These are phyloP conservation scores for Dolichallabes microphthalmus DNA, from an alignment of 2,113 vertebrate species.

Conservation along the genomic window DNA sequence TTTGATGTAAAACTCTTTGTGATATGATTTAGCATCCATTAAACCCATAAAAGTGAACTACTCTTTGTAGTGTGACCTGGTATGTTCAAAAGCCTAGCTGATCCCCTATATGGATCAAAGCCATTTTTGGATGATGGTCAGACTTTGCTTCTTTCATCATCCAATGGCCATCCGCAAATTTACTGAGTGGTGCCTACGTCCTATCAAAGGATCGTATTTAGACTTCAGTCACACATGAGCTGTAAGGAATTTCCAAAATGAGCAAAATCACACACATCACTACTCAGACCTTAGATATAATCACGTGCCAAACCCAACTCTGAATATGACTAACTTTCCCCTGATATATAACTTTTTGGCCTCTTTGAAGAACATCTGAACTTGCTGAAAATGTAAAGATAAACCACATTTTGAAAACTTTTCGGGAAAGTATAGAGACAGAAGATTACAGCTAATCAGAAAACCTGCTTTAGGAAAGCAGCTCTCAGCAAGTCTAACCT, in stretches of 20 bases:
- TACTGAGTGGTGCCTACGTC: neutral
- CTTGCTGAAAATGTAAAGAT: neutral
- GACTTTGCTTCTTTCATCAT: conserved; percentile 11
- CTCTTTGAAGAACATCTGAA: neutral
- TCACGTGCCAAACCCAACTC: neutral
- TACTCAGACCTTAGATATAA: neutral
- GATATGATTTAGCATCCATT: neutral
- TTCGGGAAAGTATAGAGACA: neutral
- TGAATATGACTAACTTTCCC: neutral
- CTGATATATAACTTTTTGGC: neutral
- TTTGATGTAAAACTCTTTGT: conserved; percentile 7
- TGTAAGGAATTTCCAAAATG: neutral
- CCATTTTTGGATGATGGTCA: conserved; percentile 18
- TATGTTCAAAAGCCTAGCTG: conserved; percentile 19
- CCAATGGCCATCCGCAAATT: neutral
- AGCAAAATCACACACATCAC: neutral
- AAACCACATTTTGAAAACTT: conserved; percentile 2
- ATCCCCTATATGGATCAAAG: conserved; percentile 22
- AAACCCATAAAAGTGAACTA: neutral
- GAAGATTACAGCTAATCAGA: conserved; percentile 10
- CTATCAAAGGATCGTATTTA: conserved; percentile 12
- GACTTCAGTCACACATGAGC: neutral
- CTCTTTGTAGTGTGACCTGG: conserved; percentile 22
- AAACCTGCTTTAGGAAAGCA: neutral
- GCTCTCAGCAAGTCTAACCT: neutral